A percentile compares a stretch with the other conserved stretches of the same genome.
Evolutionary conservation across 2,888 invertebrate genomes (phyloP).

Genomic region (Apotomis betuletana): DNA sequence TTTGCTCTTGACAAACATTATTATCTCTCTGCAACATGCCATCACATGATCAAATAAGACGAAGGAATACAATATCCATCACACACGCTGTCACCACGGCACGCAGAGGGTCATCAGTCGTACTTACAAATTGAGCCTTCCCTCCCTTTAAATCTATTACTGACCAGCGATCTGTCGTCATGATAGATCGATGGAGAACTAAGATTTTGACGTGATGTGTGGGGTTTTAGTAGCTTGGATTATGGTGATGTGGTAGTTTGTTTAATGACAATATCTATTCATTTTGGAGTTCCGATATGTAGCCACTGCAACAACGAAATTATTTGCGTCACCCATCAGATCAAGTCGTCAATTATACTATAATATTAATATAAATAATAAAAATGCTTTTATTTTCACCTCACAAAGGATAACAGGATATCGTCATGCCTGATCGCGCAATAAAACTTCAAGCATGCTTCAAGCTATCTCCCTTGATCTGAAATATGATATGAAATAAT

Average conservation of each 20-base stretch:
- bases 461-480: too few species aligned
- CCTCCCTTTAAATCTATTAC: conserved; percentile 55
- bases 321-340: too few species aligned
- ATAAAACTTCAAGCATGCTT: too few species aligned
- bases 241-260: neutral
- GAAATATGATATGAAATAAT: too few species aligned
- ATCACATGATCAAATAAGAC: conserved; percentile 1
- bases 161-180: conserved; percentile 50
- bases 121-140: conserved; percentile 53
- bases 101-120: conserved; percentile 39
- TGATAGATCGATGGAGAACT: conserved; percentile 52
- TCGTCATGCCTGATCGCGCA: too few species aligned
- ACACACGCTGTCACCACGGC: conserved; percentile 31
- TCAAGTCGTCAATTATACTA: too few species aligned
- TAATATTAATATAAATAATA: too few species aligned
- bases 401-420: too few species aligned
- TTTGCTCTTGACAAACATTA: neutral
- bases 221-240: conserved; percentile 19
- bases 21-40: neutral
- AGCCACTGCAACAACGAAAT: too few species aligned
- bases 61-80: conserved; percentile 35
- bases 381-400: too few species aligned
- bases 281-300: neutral
- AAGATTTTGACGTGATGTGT: conserved; percentile 14
- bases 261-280: neutral